Evolutionary conservation across 2,888 invertebrate genomes (phyloP).

Genomic region (Phytoseiulus persimilis): DNA sequence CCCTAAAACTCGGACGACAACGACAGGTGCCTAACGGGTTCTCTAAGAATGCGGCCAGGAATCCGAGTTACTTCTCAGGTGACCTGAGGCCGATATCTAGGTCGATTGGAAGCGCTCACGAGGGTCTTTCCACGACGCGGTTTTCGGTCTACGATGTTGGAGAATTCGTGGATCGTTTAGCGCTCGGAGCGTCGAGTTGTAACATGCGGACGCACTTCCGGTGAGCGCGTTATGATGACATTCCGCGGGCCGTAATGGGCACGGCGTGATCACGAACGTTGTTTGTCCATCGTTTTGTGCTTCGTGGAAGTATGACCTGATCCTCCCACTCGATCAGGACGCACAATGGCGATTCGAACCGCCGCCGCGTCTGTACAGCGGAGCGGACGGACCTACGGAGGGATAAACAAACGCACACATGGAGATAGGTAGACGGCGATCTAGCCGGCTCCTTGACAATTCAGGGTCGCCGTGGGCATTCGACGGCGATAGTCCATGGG

Average conservation of each 20-base stretch:
- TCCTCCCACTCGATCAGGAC: neutral
- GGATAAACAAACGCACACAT: neutral
- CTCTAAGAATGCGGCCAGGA: neutral
- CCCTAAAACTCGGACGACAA: neutral
- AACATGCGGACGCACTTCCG: neutral
- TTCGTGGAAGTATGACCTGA: neutral
- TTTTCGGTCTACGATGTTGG: too few species aligned
- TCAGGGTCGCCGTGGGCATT: neutral
- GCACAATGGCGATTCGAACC: neutral
- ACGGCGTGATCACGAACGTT: neutral
- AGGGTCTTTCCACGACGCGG: neutral
- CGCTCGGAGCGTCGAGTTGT: neutral
- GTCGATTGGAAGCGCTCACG: neutral
- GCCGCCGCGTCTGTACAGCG: neutral
- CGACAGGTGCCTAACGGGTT: constrained; percentile 5
- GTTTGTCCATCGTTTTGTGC: neutral
- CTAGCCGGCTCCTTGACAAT: neutral
- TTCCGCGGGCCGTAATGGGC: neutral
- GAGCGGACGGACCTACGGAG: neutral
- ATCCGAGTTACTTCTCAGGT: neutral
- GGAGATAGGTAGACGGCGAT: neutral
- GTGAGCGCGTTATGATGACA: neutral
- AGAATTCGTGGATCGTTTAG: too few species aligned
- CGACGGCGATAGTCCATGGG: neutral
- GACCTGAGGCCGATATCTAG: neutral